Base-by-base conservation (phyloP, 1,140 invertebrate species). In the Drosophila subpulchrella region DNA sequence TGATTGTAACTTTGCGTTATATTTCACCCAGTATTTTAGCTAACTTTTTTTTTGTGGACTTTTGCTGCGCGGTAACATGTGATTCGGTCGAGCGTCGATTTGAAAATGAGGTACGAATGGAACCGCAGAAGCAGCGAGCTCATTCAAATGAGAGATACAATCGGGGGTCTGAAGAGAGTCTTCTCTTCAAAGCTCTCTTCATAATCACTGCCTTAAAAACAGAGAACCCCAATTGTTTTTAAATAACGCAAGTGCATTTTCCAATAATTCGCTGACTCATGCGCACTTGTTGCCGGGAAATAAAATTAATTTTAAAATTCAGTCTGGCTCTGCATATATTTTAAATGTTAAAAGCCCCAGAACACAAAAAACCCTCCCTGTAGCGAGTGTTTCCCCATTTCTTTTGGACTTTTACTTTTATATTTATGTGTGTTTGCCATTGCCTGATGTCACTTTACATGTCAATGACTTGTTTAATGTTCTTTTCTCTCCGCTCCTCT, bases 391-490 rank as follows among this genome's bases (percentile, higher is more conserved):
- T 62, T 39, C 73, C 39, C 39, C 36, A 44, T 75, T 78, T 67
- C 41, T 12, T 72, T 57, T 41, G 48, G 11, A 57, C 53, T 51
- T 58, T 75, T 81, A 85, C 47, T 81, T 72, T 47, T 67, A 67
- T 36, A 56, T 72, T 39, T 46, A 32, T 34, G 27, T 15, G 47
- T 55, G 77, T 44, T 58, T 80, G 44, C 15, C 15, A 68, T 70
- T 30, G 41, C 48, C 47, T 53, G 51, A 47, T 68, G 48, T 71
- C 56, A 75, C 70, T 89, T 84, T 90, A 66, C 80, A 89, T 84
- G 84, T 88, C 84, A 89, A 84, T 83, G 84, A 89, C 84, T 89
- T 84, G 70, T 71, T 82, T 48, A 44, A 47, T 53, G 55, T 59
- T 70, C 61, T 66, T 51, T 57, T 39, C 59, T 48, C 62, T 63